phyloP scores from a whole-genome alignment of 2,797 vertebrate genomes.

The Holocentrus rufus region DNA sequence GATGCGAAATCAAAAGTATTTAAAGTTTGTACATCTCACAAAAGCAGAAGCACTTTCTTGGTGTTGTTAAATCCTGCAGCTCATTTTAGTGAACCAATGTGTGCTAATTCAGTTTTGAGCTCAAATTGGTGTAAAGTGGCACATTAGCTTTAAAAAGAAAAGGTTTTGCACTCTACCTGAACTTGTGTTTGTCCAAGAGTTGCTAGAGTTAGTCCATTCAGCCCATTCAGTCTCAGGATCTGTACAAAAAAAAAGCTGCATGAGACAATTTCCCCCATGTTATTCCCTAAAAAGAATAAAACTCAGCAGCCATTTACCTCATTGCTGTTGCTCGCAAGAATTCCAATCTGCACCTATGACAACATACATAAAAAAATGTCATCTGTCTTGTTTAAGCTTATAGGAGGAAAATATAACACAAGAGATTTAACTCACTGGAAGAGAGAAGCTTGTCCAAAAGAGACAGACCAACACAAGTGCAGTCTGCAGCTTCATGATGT shows the following conservation, averaged over 20 bases:
- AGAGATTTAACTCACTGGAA: conserved; percentile 73
- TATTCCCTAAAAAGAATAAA: background rate
- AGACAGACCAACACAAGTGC: conserved; percentile 67
- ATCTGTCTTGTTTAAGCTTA: background rate
- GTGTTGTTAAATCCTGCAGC: too few relatives aligned
- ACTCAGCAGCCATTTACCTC: conserved; percentile 68
- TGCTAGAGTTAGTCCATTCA: conserved; percentile 75
- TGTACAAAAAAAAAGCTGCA: conserved; percentile 40
- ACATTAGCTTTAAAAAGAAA: too few relatives aligned
- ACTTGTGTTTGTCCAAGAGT: conserved; percentile 77
- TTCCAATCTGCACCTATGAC: conserved; percentile 77
- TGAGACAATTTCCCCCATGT: background rate
- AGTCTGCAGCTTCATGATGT: conserved; percentile 72
- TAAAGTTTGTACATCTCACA: too few relatives aligned
- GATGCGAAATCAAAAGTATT: background rate
- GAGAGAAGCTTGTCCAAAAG: conserved; percentile 63
- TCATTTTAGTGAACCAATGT: too few relatives aligned
- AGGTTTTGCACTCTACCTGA: conserved; percentile 3
- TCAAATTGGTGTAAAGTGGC: too few relatives aligned
- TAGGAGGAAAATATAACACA: background rate
- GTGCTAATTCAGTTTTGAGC: too few relatives aligned
- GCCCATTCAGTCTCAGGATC: conserved; percentile 75
- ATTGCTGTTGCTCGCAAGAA: conserved; percentile 81
- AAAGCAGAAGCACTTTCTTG: too few relatives aligned
- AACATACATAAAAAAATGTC: conserved; percentile 10